These are phyloP conservation scores for Hedychridium roseum DNA, from an alignment of 2,888 invertebrate genomes.

Conservation along the genomic window DNA sequence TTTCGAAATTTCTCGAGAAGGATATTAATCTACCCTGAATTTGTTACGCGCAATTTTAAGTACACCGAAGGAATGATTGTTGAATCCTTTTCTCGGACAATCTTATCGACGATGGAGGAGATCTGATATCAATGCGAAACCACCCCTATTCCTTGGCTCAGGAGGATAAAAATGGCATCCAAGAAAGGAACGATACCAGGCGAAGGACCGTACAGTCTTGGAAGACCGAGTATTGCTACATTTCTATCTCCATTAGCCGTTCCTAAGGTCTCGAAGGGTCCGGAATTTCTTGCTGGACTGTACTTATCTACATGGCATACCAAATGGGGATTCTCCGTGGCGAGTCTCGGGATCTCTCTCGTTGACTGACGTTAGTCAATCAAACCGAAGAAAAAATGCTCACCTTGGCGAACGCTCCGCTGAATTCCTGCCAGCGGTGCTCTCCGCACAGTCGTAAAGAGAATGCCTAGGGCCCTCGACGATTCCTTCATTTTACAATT, in stretches of 20 bases:
- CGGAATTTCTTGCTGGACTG: slow-evolving; percentile 37
- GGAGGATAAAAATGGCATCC: slow-evolving; percentile 19
- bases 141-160: slow-evolving; percentile 14
- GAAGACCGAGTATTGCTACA: background rate
- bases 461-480: background rate
- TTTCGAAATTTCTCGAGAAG: too few relatives aligned
- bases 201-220: slow-evolving; percentile 24
- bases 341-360: slow-evolving; percentile 47
- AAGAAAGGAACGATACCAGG: slow-evolving; percentile 26
- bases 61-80: too few relatives aligned
- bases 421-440: slow-evolving; percentile 50
- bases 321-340: slow-evolving; percentile 55
- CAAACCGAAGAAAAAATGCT: slow-evolving; percentile 57
- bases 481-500: too few relatives aligned
- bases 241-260: background rate
- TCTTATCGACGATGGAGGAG: too few relatives aligned
- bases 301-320: slow-evolving; percentile 61
- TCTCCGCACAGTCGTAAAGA: slow-evolving; percentile 19
- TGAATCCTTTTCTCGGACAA: too few relatives aligned
- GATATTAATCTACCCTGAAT: too few relatives aligned
- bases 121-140: slow-evolving; percentile 22
- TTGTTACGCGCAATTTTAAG: too few relatives aligned
- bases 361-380: slow-evolving; percentile 62
- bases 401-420: slow-evolving; percentile 54
- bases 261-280: background rate